phyloP scores from a whole-genome alignment of 30 jellyfish, hydroid and myxozoan species.

The Rhopilema esculentum region DNA sequence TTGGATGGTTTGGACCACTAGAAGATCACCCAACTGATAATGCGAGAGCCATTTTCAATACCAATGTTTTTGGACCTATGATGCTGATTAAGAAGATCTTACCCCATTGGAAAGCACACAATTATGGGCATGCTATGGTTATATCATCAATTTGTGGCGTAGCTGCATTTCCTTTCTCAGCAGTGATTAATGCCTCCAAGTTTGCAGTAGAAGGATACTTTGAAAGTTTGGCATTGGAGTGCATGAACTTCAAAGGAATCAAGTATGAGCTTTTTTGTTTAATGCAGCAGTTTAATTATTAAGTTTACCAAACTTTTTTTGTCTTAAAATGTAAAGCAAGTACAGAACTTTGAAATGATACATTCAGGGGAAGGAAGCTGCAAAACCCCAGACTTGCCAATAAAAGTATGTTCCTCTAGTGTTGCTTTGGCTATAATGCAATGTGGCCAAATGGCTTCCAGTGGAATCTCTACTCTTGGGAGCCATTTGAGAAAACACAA shows the following conservation, averaged over 20 bases:
- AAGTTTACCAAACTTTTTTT: too few relatives aligned
- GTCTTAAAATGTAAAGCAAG: too few relatives aligned
- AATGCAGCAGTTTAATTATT: too few relatives aligned
- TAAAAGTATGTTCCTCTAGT: too few relatives aligned
- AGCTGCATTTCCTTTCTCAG: background rate
- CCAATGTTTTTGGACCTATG: conserved; percentile 26
- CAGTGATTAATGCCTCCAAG: background rate
- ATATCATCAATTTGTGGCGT: conserved; percentile 5
- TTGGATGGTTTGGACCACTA: conserved; percentile 14
- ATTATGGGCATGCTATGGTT: conserved; percentile 5
- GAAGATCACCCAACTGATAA: conserved; percentile 4
- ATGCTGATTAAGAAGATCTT: conserved; percentile 6
- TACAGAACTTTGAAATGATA: too few relatives aligned
- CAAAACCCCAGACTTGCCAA: too few relatives aligned
- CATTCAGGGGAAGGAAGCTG: too few relatives aligned
- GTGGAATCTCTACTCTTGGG: too few relatives aligned
- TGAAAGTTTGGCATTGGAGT: conserved; percentile 10
- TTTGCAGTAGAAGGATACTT: conserved; percentile 21
- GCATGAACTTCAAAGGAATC: background rate
- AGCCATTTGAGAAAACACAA: too few relatives aligned
- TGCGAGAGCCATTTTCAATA: background rate
- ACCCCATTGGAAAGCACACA: conserved; percentile 1
- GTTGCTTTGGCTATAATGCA: too few relatives aligned
- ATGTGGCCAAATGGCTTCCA: too few relatives aligned
- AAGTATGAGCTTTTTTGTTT: too few relatives aligned